Conservation (phyloP, 2,797 vertebrate genomes). For the Acrocephalus scirpaceus region DNA sequence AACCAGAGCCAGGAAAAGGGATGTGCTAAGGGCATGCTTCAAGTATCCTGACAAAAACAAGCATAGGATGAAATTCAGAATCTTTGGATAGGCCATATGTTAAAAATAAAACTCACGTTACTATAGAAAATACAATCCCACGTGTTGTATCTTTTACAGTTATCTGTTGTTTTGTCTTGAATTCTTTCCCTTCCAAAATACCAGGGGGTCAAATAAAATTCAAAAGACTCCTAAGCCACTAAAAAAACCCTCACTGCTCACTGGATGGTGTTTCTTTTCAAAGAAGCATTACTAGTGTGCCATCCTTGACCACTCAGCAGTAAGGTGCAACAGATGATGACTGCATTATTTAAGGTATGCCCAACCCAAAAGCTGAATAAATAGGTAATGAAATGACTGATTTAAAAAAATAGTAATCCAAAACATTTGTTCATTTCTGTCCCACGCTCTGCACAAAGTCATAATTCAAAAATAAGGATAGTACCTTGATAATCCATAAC, state of each 20-base stretch:
- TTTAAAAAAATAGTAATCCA: neutral
- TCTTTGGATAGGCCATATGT: fast-evolving
- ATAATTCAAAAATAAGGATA: neutral
- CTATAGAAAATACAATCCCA: neutral
- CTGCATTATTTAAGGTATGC: neutral
- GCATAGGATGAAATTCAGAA: neutral
- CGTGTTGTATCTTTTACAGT: fast-evolving
- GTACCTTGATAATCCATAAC: neutral
- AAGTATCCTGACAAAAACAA: neutral
- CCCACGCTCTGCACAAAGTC: neutral
- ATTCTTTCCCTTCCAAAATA: neutral
- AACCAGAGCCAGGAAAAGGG: neutral
- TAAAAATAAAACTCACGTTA: neutral
- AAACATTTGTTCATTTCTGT: neutral
- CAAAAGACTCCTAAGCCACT: neutral
- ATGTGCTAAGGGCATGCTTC: neutral
- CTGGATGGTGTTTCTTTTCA: neutral
- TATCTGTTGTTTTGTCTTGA: neutral
- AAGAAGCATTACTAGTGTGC: neutral
- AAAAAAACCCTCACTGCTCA: neutral
- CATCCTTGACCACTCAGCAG: neutral
- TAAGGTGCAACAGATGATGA: neutral
- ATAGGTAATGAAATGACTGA: neutral
- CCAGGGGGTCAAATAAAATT: neutral
- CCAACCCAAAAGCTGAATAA: neutral